Conservation (phyloP, 2,797 vertebrate species). For the Hippocampus kuda region DNA sequence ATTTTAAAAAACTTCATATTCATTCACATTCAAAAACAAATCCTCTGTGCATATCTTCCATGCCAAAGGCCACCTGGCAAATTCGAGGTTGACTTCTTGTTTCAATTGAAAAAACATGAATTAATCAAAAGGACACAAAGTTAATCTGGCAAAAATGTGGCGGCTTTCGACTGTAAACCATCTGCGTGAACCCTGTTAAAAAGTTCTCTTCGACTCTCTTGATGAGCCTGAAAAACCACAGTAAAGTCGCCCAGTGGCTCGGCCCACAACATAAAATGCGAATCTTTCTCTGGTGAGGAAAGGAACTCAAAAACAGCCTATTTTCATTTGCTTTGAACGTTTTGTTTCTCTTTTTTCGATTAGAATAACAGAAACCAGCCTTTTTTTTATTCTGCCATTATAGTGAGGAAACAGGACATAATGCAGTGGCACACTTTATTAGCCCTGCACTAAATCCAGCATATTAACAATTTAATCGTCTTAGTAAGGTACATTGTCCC, state of each 20-base stretch:
- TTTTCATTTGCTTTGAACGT: conserved; percentile 47
- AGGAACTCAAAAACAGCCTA: conserved; percentile 40
- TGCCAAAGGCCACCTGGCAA: conserved; percentile 69
- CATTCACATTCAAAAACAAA: conserved; percentile 25
- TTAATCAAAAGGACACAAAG: conserved; percentile 62
- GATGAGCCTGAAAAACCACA: conserved; percentile 31
- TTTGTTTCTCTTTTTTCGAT: conserved; percentile 29
- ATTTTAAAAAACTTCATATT: conserved; percentile 6
- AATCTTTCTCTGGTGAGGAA: conserved; percentile 40
- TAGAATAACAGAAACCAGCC: conserved; percentile 37
- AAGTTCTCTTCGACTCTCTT: conserved; percentile 37
- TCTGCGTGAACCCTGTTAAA: conserved; percentile 62
- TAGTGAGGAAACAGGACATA: conserved; percentile 17
- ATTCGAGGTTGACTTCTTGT: conserved; percentile 61
- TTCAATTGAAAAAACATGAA: conserved; percentile 68
- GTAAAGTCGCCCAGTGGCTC: conserved; percentile 21
- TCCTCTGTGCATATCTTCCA: conserved; percentile 46
- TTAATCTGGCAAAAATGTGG: conserved; percentile 65
- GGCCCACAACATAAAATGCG: conserved; percentile 27
- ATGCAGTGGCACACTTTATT: neutral
- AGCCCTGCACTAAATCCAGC: too few species aligned
- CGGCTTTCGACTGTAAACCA: conserved; percentile 57
- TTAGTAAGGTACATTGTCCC: too few species aligned
- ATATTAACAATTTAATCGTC: too few species aligned
- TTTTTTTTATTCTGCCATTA: conserved; percentile 36